A percentile compares a stretch with the other conserved stretches of the same genome.
phyloP scores from a whole-genome alignment of 2,888 invertebrate species.

The Stenodera caucasica region DNA sequence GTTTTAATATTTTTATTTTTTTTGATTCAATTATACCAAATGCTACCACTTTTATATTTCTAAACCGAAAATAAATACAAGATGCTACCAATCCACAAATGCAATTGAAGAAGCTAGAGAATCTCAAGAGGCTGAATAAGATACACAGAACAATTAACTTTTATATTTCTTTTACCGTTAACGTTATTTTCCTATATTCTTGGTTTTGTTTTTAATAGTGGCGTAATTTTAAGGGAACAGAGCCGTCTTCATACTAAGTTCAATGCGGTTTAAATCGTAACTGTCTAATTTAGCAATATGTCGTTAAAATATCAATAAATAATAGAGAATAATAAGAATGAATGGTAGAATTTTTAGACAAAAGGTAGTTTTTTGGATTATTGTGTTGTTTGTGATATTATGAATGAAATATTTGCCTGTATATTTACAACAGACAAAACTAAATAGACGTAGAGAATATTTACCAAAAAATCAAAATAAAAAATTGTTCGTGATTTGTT shows the following conservation, averaged over 20 bases:
- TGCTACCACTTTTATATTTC: background rate
- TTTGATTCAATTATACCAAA: background rate
- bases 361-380: no score
- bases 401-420: background rate
- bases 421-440: background rate
- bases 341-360: no score
- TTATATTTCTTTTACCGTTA: conserved; percentile 6
- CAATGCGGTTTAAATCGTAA: no score
- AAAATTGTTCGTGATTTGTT: background rate
- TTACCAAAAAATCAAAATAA: background rate
- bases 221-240: no score
- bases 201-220: background rate
- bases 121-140: conserved; percentile 13
- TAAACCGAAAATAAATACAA: conserved; percentile 18
- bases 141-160: conserved; percentile 18
- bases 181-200: background rate
- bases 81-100: conserved; percentile 11
- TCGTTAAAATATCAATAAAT: conserved; percentile 2
- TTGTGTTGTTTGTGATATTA: background rate
- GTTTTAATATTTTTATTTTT: conserved; percentile 18
- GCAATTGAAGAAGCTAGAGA: conserved; percentile 7
- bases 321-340: background rate
- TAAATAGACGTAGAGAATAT: background rate
- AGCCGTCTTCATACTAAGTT: no score
- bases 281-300: no score